Base-by-base conservation (phyloP, 2,113 vertebrate genomes). In the Notothenia coriiceps region DNA sequence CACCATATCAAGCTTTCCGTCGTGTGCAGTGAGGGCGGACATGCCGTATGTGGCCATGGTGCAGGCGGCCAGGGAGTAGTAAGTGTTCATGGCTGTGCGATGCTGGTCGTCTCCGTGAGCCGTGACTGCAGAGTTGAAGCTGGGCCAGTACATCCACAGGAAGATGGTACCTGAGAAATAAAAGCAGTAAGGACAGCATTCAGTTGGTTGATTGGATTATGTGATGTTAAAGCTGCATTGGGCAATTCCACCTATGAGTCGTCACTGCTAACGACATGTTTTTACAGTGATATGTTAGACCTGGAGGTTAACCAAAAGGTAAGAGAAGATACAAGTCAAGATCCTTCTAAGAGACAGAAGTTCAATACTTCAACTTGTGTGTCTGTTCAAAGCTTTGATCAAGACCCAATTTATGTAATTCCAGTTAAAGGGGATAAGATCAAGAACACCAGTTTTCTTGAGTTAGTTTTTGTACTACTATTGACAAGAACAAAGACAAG, bases 91-190 rank as follows among this genome's bases (percentile, higher is more conserved):
- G 62, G 93, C 93, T 0, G 96, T 96, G 86, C 97, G 96, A 72
- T 96, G 96, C 91, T 98, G 96, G 2, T 90, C 81, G 0, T 93
- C 93, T 15, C 95, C 93, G 0, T 71, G 89, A 0, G 17, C 67
- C 0, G 94, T 94, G 86, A 95, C 61, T 3, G 96, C 93, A 0
- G 97, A 98, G 93, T 96, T 97, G 81, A 98, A 98, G 76, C 97
- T 97, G 10, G 98, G 98, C 97, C 98, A 99, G 95, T 98, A 99
- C 94, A 98, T 95, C 98, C 98, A 99, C 83, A 99, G 92, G 93
- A 90, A 99, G 90, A 98, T 77, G 54, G 96, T 97, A 66, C 97
- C 98, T 99, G 80, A 0, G 12, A 52, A 7, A 18, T 1, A 70
- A 8, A 57, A 57, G 35, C 8, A 56, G 5, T 29, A 29, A 29